phyloP scores from a whole-genome alignment of 2,113 vertebrate species.

The Platysternon megacephalum region DNA sequence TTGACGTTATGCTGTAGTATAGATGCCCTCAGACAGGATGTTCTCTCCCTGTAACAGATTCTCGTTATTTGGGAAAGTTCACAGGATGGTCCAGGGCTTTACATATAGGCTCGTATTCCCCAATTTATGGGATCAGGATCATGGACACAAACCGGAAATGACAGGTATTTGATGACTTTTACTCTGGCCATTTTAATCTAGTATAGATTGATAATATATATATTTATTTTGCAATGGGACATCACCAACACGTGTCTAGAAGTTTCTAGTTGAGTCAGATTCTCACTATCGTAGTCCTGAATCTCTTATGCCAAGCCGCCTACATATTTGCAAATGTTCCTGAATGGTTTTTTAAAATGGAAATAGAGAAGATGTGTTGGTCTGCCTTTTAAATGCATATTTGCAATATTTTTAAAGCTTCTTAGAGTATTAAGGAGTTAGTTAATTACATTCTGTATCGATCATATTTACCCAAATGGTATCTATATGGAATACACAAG shows the following conservation, averaged over 20 bases:
- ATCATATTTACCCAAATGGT: too few relatives aligned
- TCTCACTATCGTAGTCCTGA: background rate
- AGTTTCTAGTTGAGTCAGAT: background rate
- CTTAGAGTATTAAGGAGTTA: background rate
- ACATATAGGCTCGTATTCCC: background rate
- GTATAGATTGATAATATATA: background rate
- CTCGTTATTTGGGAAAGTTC: background rate
- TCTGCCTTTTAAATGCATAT: background rate
- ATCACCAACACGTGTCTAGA: background rate
- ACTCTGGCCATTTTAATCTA: background rate
- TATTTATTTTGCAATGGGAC: background rate
- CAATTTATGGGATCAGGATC: background rate
- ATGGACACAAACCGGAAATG: background rate
- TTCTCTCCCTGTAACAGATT: background rate
- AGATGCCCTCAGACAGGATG: background rate
- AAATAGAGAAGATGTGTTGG: background rate
- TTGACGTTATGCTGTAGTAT: too few relatives aligned
- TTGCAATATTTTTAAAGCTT: background rate
- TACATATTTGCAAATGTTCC: background rate
- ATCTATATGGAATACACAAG: background rate
- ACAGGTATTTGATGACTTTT: background rate
- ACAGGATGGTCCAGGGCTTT: background rate
- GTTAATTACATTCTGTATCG: background rate
- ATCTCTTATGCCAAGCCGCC: background rate
- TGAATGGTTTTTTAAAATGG: background rate